These are phyloP conservation scores for Mallateleia sp. DNA, from an alignment of 2,888 invertebrate genomes.

Conservation along the genomic window DNA sequence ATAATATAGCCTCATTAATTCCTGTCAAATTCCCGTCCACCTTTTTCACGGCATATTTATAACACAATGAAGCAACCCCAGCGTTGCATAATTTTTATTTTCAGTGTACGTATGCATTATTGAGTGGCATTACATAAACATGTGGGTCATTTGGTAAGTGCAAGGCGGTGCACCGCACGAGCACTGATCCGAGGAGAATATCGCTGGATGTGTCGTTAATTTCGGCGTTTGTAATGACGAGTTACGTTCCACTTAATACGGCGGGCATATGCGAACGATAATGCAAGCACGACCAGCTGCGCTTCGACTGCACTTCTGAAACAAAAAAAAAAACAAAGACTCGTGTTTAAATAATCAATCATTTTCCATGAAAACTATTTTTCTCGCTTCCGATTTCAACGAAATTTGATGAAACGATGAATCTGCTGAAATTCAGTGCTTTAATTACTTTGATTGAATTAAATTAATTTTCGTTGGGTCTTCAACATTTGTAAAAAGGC, in stretches of 20 bases:
- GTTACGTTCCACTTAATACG: conserved; percentile 72
- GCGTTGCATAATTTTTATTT: conserved; percentile 59
- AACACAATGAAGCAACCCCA: conserved; percentile 46
- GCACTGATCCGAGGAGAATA: conserved; percentile 66
- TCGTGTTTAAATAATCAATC: conserved; percentile 46
- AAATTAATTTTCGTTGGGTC: too few species aligned
- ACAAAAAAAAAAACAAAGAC: conserved; percentile 4
- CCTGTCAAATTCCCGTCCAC: conserved; percentile 36
- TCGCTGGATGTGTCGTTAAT: conserved; percentile 65
- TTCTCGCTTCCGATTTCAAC: background rate
- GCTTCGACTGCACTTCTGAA: conserved; percentile 19
- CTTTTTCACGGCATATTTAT: conserved; percentile 35
- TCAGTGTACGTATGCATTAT: conserved; percentile 42
- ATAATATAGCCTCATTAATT: conserved; percentile 37
- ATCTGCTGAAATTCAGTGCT: background rate
- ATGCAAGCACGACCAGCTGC: conserved; percentile 49
- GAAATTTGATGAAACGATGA: background rate
- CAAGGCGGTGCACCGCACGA: conserved; percentile 52
- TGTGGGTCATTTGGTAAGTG: conserved; percentile 62
- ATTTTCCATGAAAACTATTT: conserved; percentile 24
- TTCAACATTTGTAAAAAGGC: too few species aligned
- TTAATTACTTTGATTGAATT: too few species aligned
- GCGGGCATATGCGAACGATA: conserved; percentile 39
- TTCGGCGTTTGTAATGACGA: conserved; percentile 66
- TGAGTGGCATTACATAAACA: conserved; percentile 57